Conservation (phyloP, 1,140 invertebrate species). For the Neuroterus valhalla region DNA sequence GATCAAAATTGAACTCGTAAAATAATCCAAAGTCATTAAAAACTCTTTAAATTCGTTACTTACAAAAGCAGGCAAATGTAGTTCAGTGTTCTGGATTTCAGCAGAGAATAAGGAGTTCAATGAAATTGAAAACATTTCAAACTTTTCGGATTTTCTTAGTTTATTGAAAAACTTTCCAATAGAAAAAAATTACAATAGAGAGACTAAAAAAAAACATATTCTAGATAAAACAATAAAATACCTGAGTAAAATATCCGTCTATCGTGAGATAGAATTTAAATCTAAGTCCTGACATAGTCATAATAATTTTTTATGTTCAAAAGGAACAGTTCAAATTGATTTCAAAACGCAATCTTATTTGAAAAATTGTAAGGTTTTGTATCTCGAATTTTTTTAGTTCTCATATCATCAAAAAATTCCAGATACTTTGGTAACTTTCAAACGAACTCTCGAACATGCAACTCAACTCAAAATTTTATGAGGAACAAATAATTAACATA, state of each 20-base stretch:
- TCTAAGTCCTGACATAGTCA: background rate
- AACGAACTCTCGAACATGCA: no score
- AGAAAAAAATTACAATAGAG: slow-evolving; percentile 11
- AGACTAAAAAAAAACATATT: slow-evolving; percentile 9
- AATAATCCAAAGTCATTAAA: background rate
- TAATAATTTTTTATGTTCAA: no score
- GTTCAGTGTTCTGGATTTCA: no score
- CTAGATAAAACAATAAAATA: slow-evolving; percentile 20
- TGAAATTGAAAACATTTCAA: background rate
- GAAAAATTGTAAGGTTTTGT: no score
- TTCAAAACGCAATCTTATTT: no score
- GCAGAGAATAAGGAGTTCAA: background rate
- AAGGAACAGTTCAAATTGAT: no score
- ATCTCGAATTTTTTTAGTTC: no score
- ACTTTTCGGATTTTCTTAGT: background rate
- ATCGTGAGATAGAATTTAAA: background rate
- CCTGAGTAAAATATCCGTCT: background rate
- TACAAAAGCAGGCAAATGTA: background rate
- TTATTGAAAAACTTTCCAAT: slow-evolving; percentile 17
- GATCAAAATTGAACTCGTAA: background rate
- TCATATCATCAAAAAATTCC: no score
- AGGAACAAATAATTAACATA: no score
- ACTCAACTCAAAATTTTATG: no score
- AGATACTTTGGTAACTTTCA: no score
- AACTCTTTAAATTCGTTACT: no score